Conservation (phyloP, 2,797 vertebrate genomes). For the Morus bassanus region DNA sequence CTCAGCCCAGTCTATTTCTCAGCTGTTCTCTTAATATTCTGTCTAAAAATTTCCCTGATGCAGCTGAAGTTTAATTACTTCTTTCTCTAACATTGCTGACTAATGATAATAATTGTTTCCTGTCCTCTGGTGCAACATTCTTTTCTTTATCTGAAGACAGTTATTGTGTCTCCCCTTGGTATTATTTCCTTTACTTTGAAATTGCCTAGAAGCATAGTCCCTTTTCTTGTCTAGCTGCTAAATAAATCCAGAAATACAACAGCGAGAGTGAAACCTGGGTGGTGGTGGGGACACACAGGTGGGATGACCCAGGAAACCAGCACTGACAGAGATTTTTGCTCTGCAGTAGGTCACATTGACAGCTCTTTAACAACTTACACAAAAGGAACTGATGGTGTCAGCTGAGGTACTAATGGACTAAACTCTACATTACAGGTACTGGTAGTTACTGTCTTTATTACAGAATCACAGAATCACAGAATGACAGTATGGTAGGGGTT, state of each 20-base stretch:
- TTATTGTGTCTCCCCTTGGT: conserved; percentile 37
- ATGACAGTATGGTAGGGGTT: too few species aligned
- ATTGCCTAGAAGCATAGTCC: background rate
- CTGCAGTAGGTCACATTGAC: background rate
- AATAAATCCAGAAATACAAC: background rate
- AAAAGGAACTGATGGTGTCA: background rate
- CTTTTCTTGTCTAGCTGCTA: background rate
- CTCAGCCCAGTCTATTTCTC: background rate
- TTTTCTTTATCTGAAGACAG: conserved; percentile 29
- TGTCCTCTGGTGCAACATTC: conserved; percentile 54
- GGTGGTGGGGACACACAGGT: background rate
- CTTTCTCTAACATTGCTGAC: conserved; percentile 53
- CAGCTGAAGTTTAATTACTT: conserved; percentile 59
- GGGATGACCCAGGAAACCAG: background rate
- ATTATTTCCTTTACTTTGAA: conserved; percentile 29
- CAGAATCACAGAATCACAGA: background rate
- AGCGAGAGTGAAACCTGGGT: background rate
- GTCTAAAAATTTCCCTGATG: conserved; percentile 34
- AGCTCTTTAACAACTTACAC: background rate
- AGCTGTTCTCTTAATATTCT: conserved; percentile 17
- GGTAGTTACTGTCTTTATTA: background rate
- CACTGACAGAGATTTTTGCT: background rate
- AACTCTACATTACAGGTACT: background rate
- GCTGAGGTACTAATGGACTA: background rate
- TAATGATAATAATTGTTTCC: conserved; percentile 60